Evolutionary conservation across 2,888 invertebrate genomes (phyloP).

Genomic region (Acleris holmiana): DNA sequence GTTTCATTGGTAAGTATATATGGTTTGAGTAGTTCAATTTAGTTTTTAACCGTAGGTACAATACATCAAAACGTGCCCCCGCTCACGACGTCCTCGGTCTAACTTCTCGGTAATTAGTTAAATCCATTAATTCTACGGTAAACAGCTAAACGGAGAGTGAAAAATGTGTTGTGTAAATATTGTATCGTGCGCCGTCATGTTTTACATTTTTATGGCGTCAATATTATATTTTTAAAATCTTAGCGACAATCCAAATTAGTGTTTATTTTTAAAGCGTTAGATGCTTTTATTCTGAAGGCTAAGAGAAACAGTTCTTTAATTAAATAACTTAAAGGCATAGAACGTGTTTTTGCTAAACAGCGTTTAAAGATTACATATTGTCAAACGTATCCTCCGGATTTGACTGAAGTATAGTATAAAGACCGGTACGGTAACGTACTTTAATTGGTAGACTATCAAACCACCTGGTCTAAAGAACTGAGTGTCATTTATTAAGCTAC

Average conservation of each 20-base stretch:
- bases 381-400: background rate
- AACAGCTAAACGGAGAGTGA: slow-evolving; percentile 11
- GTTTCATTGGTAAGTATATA: too few species aligned
- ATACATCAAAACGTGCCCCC: too few species aligned
- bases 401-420: background rate
- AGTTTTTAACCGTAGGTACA: too few species aligned
- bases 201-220: slow-evolving; percentile 8
- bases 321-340: background rate
- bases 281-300: background rate
- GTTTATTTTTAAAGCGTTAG: background rate
- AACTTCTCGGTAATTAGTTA: slow-evolving; percentile 3
- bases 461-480: too few species aligned
- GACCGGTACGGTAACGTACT: too few species aligned
- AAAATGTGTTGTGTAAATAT: slow-evolving; percentile 25
- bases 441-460: too few species aligned
- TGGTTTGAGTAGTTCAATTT: too few species aligned
- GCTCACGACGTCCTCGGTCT: slow-evolving; percentile 40
- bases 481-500: too few species aligned
- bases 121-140: slow-evolving; percentile 8
- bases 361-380: background rate
- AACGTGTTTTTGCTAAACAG: background rate
- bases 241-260: background rate
- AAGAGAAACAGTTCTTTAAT: background rate
- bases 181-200: background rate
- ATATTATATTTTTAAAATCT: background rate